Base-by-base conservation (phyloP, 2,113 vertebrate species). In the Phrynosoma platyrhinos region DNA sequence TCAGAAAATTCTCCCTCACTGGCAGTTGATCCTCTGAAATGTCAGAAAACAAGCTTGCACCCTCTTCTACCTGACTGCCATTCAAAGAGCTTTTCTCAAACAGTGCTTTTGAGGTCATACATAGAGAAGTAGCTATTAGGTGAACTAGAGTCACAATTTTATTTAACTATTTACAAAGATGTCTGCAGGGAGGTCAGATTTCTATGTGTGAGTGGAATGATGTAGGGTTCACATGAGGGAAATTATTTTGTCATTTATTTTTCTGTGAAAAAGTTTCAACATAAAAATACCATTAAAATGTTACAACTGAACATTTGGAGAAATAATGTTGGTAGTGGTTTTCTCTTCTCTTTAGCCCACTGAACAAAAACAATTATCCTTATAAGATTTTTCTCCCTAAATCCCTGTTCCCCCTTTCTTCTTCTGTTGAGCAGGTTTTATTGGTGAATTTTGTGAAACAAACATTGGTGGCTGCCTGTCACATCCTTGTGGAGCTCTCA, bases 381-480 rank as follows among this genome's bases (percentile, higher is more conserved):
- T 68, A 62, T 25, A 72, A 1, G 16, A 76, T 36, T 14, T 76
- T 42, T 9, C 30, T 42, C 21, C 64, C n/a, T 58, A 32, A 4
- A 5, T 68, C 68, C 77, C 21, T 79, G 5, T 84, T 0, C 27
- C 75, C 89, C 23, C 89, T 13, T 32, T 2, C 40, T 23, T 47
- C 30, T 71, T 94, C 0, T 82, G 12, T 92, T 91, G 13, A 1
- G 76, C 86, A 98, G 97, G 97, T 87, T 97, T 97, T 90, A 96
- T 93, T 40, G 97, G 97, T 4, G 93, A 80, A n/a, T 95, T 97
- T 76, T 98, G 97, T 79, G 97, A 98, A 89, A 82, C 76, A 86
- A 91, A 95, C 42, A 86, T 92, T 84, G 84, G 95, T 12, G 91
- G 96, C 32, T 98, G 97, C 90, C 88, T 96, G 18, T 92, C 94